Evolutionary conservation across 30 jellyfish, hydroid and myxozoan genomes (phyloP), one percentile per base, ranked within the genome.

Genomic region (Aurelia sp.): DNA sequence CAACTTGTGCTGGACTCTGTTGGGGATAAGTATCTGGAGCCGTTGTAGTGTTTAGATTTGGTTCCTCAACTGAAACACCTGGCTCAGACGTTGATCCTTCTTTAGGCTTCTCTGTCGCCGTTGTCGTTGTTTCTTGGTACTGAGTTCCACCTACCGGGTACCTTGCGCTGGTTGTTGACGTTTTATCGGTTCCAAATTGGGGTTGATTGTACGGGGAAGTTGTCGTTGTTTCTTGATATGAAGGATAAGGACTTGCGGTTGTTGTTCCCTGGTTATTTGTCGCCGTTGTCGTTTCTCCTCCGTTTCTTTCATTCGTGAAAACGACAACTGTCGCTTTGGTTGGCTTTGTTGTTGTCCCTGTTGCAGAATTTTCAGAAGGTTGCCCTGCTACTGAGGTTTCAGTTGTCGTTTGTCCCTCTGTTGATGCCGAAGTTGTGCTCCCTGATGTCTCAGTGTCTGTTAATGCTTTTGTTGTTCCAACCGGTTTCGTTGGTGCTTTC

Each of bases 31-130:
- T 3, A 30, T 20, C 5, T 18, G 40, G 18, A 5, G 52, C 18
- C 9, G 33, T 64, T 62, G 23, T 57, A 13, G 64, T 59, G 15
- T 37, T 60, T 31, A 37, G 72, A 19, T 16, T 30, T 22, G 87
- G 87, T 35, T 21, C 75, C 47, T 76, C 67, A 21, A 76, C 65
- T 13, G 87, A 76, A 12, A 76, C 77, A 4, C 87, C 87, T 9
- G 81, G 73, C 10, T 48, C 62, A 13, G 37, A 33, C 16, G 80
- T 64, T 13, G 89, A 19, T 47, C 61, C 66, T 64, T 63, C 47
- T 15, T 19, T 13, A 19, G 69, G 27, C 15, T 11, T 67, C 71
- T n/a, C 18, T 66, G 55, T 35, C 2, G 16, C 15, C 23, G 77
- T 22, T 66, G 84, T 47, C 20, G 30, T 51, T 51, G 71, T 22